Conservation (phyloP, 2,888 invertebrate species). For the Diplazon laetatorius region DNA sequence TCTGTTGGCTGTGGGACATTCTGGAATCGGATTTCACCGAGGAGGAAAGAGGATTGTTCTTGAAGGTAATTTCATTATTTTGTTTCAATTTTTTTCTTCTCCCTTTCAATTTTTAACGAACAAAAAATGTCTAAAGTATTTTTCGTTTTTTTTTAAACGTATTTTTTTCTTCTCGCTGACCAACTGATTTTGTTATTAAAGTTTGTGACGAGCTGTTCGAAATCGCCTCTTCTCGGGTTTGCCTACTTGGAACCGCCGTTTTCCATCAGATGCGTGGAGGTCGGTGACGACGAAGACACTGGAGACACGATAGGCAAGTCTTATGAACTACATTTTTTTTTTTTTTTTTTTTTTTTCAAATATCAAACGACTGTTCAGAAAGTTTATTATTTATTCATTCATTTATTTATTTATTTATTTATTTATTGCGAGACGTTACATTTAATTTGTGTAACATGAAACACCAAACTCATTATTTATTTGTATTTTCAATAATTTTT, state of each 20-base stretch:
- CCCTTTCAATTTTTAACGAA: background rate
- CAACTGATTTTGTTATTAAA: slow-evolving; percentile 77
- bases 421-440: too few relatives aligned
- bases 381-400: too few relatives aligned
- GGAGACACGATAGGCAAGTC: slow-evolving; percentile 90
- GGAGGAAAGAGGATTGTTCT: slow-evolving; percentile 95
- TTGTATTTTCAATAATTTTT: slow-evolving; percentile 23
- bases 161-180: background rate
- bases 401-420: too few relatives aligned
- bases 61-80: slow-evolving; percentile 87
- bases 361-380: too few relatives aligned
- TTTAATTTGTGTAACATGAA: too few relatives aligned
- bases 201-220: slow-evolving; percentile 98
- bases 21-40: slow-evolving; percentile 96
- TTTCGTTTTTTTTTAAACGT: background rate
- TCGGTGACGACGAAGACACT: slow-evolving; percentile 98
- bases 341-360: too few relatives aligned
- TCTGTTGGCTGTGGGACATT: slow-evolving; percentile 99
- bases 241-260: slow-evolving; percentile 98
- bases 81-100: slow-evolving; percentile 11
- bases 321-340: too few relatives aligned
- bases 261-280: slow-evolving; percentile 99
- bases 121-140: too few relatives aligned
- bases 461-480: background rate
- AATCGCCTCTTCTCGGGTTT: slow-evolving; percentile 97